phyloP scores from a whole-genome alignment of 2,888 invertebrate species.

The Idaea straminata region DNA sequence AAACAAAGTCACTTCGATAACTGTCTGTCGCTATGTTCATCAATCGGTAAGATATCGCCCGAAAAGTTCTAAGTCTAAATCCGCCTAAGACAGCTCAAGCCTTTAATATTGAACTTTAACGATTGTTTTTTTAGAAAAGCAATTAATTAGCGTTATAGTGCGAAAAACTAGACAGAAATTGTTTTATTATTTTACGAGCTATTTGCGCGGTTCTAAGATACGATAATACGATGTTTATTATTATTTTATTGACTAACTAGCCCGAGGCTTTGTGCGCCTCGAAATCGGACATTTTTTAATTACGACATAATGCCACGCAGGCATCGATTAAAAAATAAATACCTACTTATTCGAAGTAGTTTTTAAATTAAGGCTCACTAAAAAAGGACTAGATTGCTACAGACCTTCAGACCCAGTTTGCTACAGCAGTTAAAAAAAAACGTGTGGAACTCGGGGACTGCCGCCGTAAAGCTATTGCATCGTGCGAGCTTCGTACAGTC shows the following conservation, averaged over 20 bases:
- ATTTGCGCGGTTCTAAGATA: conserved; percentile 23
- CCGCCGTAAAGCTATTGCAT: no score
- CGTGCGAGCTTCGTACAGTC: no score
- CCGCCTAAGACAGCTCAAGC: background rate
- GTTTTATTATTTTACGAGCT: conserved; percentile 31
- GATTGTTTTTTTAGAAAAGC: conserved; percentile 48
- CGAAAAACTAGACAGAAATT: conserved; percentile 44
- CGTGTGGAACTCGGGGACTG: no score
- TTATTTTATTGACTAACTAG: conserved; percentile 5
- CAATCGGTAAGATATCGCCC: background rate
- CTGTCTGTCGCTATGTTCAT: no score
- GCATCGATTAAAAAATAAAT: background rate
- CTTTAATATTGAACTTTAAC: background rate
- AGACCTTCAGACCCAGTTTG: no score
- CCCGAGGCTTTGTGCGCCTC: no score
- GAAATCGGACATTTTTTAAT: background rate
- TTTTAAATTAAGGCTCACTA: no score
- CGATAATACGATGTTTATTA: conserved; percentile 32
- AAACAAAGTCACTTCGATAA: no score
- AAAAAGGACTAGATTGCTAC: no score
- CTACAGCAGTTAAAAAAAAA: no score
- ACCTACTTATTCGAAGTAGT: no score
- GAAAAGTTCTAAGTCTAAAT: background rate
- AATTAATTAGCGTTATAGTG: conserved; percentile 64
- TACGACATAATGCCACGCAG: background rate